These are phyloP conservation scores for Phymorhynchus buccinoides DNA, from an alignment of 1,140 invertebrate species.

Conservation along the genomic window DNA sequence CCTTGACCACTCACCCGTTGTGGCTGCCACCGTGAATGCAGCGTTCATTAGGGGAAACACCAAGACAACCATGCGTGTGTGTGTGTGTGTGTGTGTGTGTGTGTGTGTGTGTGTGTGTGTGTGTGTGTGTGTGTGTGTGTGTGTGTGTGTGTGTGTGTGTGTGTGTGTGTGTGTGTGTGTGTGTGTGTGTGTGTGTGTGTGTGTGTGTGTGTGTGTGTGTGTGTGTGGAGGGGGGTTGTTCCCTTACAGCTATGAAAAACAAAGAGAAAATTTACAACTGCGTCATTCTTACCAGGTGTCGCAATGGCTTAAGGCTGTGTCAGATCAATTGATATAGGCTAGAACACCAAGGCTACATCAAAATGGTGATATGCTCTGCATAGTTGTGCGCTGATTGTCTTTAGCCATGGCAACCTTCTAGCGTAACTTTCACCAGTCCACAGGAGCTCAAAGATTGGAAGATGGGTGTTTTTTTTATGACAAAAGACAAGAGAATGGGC, in stretches of 20 bases:
- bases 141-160: background rate
- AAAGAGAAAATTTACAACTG: too few relatives aligned
- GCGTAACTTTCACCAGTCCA: too few relatives aligned
- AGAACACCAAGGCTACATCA: background rate
- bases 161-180: conserved; percentile 13
- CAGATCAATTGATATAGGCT: background rate
- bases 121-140: background rate
- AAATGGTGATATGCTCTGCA: too few relatives aligned
- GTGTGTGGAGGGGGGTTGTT: background rate
- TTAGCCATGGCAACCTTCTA: too few relatives aligned
- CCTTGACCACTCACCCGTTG: too few relatives aligned
- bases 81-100: conserved; percentile 19
- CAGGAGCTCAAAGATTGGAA: too few relatives aligned
- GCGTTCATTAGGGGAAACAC: too few relatives aligned
- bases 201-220: background rate
- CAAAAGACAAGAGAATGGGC: too few relatives aligned
- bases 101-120: conserved; percentile 28
- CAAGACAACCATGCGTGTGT: too few relatives aligned
- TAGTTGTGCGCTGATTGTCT: too few relatives aligned
- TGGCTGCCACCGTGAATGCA: too few relatives aligned
- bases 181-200: conserved; percentile 23
- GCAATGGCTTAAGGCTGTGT: background rate
- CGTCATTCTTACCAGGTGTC: background rate
- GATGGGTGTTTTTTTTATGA: too few relatives aligned
- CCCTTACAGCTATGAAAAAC: background rate